Base-by-base conservation (phyloP, 2,888 invertebrate species). In the Gasteruption jaculator region DNA sequence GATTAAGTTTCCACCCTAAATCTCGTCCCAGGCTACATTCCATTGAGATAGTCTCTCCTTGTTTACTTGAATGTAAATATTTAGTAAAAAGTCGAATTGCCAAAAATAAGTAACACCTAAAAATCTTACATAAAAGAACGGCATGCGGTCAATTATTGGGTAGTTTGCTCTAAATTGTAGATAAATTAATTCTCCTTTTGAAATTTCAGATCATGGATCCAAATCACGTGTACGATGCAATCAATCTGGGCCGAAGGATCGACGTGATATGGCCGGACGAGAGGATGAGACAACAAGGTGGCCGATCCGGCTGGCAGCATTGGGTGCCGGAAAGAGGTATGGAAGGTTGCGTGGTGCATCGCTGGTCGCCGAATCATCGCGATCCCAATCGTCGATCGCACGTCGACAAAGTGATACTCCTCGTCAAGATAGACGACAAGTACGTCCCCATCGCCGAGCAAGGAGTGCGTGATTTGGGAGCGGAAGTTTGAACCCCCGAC, bases 221-320 rank as follows among this genome's bases (percentile, higher is more conserved):
- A 8, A 79, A 78, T 68, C 76, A 81, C 59, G 91, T 94, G 30
- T 94, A 90, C 61, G 92, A 94, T 65, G 90, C 89, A 48, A 86
- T 95, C 42, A 95, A 95, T 70, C 74, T 92, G 52, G 91, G 91
- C 6, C 75, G 92, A 46, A 75, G 91, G 49, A 91, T 93, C 45
- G 94, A 94, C 61, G 93, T 95, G n/a, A 82, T 84, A 54, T 97
- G 96, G 96, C 96, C 96, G 0, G 86, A 85, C 54, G 93, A 94
- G 65, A 80, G 81, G 37, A 91, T 92, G 85, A 74, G 92, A 39
- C 81, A 82, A 46, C 78, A 85, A 50, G 95, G 95, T 0, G 94
- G 95, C 0, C 77, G 91, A 49, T 86, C 86, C 32, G 83, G 82
- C 54, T 96, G 95, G 96, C 82, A 84, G 51, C 82, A 85, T 56